Conservation (phyloP, 2,888 invertebrate genomes). For the Dione vanillae region DNA sequence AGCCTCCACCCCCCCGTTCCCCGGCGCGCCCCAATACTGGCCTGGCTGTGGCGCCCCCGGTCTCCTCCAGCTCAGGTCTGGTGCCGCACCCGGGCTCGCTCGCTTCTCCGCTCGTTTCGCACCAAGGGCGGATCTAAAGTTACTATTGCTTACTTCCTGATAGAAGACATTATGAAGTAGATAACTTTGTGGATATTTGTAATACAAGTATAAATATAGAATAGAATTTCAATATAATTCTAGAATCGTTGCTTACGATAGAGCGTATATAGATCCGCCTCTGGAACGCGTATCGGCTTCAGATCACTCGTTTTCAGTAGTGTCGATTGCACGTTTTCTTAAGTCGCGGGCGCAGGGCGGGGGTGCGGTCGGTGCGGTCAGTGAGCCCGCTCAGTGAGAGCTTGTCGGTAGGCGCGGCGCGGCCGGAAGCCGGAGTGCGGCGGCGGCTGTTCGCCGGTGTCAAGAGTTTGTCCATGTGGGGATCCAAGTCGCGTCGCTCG, state of each 20-base stretch:
- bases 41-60: conserved; percentile 87
- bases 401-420: conserved; percentile 81
- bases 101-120: conserved; percentile 74
- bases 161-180: not conserved
- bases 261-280: conserved; percentile 48
- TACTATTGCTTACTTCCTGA: conserved; percentile 12
- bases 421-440: conserved; percentile 87
- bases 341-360: conserved; percentile 77
- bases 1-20: conserved; percentile 74
- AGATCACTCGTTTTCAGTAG: conserved; percentile 80
- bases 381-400: conserved; percentile 52
- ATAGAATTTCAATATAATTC: not conserved
- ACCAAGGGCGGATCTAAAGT: conserved; percentile 62
- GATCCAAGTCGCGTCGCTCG: conserved; percentile 87
- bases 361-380: conserved; percentile 65
- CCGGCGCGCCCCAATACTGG: conserved; percentile 79
- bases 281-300: conserved; percentile 70
- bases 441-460: conserved; percentile 92
- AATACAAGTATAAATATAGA: not conserved
- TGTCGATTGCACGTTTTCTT: conserved; percentile 78
- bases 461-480: conserved; percentile 91
- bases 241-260: not conserved
- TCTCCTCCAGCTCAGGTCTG: conserved; percentile 89
- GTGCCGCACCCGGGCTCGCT: conserved; percentile 74
- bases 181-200: not conserved